Evolutionary conservation across 2,888 invertebrate species (phyloP).

Genomic region (Hipparchia semele): DNA sequence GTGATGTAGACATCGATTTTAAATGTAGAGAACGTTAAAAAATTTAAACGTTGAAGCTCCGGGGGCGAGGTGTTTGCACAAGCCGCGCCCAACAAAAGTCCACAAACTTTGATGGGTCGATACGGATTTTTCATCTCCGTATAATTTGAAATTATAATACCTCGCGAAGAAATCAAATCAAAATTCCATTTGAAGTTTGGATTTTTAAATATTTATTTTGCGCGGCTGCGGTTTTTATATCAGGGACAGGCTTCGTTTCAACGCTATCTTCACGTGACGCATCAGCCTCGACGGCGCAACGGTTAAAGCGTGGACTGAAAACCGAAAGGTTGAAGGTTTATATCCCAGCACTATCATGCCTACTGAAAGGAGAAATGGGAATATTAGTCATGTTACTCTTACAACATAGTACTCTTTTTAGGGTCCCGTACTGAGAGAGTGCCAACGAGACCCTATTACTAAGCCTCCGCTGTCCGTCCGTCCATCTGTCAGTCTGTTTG

Average conservation of each 20-base stretch:
- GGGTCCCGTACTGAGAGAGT: too few relatives aligned
- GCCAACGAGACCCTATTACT: too few relatives aligned
- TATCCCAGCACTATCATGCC: too few relatives aligned
- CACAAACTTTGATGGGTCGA: conserved; percentile 74
- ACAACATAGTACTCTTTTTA: too few relatives aligned
- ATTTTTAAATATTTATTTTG: conserved; percentile 75
- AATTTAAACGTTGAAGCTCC: not conserved
- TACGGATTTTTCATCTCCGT: conserved; percentile 78
- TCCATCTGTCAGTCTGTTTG: too few relatives aligned
- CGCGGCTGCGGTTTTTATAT: conserved; percentile 45
- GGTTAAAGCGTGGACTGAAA: too few relatives aligned
- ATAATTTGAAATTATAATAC: conserved; percentile 81
- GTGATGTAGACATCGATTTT: conserved; percentile 35
- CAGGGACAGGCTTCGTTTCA: not conserved
- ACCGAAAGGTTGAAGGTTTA: too few relatives aligned
- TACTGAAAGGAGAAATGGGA: too few relatives aligned
- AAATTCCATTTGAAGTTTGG: conserved; percentile 80
- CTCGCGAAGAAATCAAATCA: conserved; percentile 79
- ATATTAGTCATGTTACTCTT: too few relatives aligned
- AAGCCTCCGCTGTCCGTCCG: too few relatives aligned
- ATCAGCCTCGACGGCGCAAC: not conserved
- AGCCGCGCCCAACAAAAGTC: conserved; percentile 48
- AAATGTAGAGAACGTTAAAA: not conserved
- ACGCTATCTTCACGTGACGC: not conserved
- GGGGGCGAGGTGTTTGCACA: conserved; percentile 57